Evolutionary conservation across 2,888 invertebrate species (phyloP).

Genomic region (Lycaena phlaeas): DNA sequence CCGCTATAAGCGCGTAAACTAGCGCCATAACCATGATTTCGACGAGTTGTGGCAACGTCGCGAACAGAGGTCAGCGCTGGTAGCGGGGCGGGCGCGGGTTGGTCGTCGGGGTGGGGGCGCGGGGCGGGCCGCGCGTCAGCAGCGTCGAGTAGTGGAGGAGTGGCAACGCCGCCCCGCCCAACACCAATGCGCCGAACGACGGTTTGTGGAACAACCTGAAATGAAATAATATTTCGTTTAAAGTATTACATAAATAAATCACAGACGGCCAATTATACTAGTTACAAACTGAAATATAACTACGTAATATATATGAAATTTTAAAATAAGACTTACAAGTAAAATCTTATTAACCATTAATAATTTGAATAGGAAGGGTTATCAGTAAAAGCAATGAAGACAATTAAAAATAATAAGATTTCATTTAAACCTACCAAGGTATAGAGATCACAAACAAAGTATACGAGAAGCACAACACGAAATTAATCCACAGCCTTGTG

Average conservation of each 20-base stretch:
- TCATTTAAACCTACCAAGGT: slow-evolving; percentile 55
- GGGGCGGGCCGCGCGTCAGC: slow-evolving; percentile 34
- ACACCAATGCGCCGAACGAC: slow-evolving; percentile 40
- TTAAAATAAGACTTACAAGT: too few relatives aligned
- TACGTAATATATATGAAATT: too few relatives aligned
- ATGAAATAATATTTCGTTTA: too few relatives aligned
- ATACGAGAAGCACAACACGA: slow-evolving; percentile 58
- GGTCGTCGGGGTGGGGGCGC: slow-evolving; percentile 31
- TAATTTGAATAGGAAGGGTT: too few relatives aligned
- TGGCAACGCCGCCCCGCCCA: slow-evolving; percentile 41
- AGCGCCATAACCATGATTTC: too few relatives aligned
- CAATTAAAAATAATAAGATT: too few relatives aligned
- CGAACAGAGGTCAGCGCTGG: neutral
- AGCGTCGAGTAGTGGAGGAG: slow-evolving; percentile 54
- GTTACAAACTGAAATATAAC: too few relatives aligned
- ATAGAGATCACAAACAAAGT: slow-evolving; percentile 53
- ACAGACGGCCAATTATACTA: too few relatives aligned
- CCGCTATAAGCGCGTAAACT: too few relatives aligned
- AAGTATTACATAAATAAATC: too few relatives aligned
- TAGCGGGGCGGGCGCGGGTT: slow-evolving; percentile 27
- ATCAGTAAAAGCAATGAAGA: too few relatives aligned
- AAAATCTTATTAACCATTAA: too few relatives aligned
- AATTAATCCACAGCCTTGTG: slow-evolving; percentile 51
- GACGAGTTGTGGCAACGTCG: neutral
- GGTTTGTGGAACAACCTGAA: slow-evolving; percentile 55